These are phyloP conservation scores for Hippolais icterina DNA, from an alignment of 2,113 vertebrate species.

Conservation along the genomic window DNA sequence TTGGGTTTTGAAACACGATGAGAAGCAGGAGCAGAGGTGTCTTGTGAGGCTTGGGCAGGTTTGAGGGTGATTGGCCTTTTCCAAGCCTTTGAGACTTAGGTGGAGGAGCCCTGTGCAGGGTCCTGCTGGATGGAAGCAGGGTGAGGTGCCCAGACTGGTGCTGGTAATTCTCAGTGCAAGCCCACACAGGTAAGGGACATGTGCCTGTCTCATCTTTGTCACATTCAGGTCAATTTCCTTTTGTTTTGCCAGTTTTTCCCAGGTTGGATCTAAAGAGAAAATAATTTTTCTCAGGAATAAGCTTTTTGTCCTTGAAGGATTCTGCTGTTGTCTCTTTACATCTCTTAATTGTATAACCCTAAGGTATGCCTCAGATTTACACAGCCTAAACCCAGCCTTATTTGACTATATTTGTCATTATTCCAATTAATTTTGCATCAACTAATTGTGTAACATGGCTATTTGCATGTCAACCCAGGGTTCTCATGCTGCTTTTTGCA, in stretches of 20 bases:
- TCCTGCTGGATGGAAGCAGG: neutral
- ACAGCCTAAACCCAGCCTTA: conserved; percentile 43
- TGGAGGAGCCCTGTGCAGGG: neutral
- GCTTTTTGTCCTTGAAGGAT: conserved; percentile 53
- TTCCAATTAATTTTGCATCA: conserved; percentile 72
- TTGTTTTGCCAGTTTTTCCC: neutral
- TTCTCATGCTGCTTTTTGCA: conserved; percentile 61
- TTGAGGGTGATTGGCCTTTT: neutral
- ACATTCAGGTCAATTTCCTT: neutral
- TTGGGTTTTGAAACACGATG: neutral
- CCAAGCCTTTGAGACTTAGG: neutral
- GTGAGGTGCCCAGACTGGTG: fast-evolving
- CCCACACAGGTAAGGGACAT: neutral
- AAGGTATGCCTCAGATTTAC: conserved; percentile 55
- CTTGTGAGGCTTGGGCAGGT: neutral
- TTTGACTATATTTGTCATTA: conserved; percentile 68
- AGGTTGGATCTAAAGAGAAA: neutral
- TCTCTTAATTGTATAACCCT: conserved; percentile 46
- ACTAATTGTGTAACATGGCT: conserved; percentile 66
- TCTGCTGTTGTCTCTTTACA: neutral
- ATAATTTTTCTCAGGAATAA: conserved; percentile 30
- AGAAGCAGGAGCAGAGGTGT: neutral
- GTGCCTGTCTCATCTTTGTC: neutral
- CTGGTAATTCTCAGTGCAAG: neutral
- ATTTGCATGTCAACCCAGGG: conserved; percentile 66